Percentiles rank a stretch among this genome's conserved stretches.
These are phyloP conservation scores for Pocillopora damicornis DNA, from an alignment of 64 coral and sea anemone genomes.

Conservation along the genomic window DNA sequence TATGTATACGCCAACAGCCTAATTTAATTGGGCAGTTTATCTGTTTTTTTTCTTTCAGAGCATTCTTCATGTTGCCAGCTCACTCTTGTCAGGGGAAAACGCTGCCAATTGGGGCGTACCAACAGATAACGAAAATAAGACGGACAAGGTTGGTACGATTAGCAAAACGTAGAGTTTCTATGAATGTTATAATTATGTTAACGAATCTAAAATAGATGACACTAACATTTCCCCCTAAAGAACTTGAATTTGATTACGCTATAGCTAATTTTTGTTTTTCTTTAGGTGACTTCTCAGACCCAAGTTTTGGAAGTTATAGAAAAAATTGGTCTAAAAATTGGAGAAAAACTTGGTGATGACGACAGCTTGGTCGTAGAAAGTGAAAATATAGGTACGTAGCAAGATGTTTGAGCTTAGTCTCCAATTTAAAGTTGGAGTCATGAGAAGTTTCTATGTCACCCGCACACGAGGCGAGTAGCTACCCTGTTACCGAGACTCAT, in stretches of 20 bases:
- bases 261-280: background rate
- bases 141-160: background rate
- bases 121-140: background rate
- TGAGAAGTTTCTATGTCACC: too few relatives aligned
- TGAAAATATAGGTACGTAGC: slow-evolving; percentile 32
- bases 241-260: background rate
- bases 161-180: background rate
- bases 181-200: background rate
- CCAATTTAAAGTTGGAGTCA: background rate
- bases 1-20: background rate
- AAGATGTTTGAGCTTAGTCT: too few relatives aligned
- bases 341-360: slow-evolving; percentile 6
- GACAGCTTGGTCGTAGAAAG: slow-evolving; percentile 36
- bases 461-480: too few relatives aligned
- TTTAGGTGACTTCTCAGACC: slow-evolving; percentile 13
- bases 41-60: background rate
- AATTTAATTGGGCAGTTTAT: background rate
- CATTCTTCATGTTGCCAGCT: slow-evolving; percentile 50
- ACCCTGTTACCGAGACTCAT: too few relatives aligned
- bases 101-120: slow-evolving; percentile 23
- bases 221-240: too few relatives aligned
- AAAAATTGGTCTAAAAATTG: slow-evolving; percentile 44
- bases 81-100: slow-evolving; percentile 28
- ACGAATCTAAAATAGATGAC: too few relatives aligned
- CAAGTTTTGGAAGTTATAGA: slow-evolving; percentile 42